Conservation (phyloP, 1,140 invertebrate species). For the Drosophila equinoxialis region DNA sequence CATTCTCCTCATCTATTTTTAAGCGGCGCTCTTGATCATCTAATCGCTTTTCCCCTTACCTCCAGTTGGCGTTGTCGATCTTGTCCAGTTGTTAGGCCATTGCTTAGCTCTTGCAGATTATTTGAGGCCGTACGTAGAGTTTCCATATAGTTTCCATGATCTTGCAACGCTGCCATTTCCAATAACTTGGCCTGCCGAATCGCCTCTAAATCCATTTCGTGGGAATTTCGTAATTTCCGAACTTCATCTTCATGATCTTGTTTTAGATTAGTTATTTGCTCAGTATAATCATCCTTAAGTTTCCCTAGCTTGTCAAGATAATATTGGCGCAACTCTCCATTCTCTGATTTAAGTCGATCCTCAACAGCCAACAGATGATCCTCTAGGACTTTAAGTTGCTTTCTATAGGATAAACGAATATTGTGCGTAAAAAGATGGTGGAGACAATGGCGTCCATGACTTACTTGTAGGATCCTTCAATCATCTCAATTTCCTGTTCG, state of each 20-base stretch:
- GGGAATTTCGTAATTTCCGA: slow-evolving; percentile 76
- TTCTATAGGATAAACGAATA: slow-evolving; percentile 62
- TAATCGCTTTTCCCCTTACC: slow-evolving; percentile 82
- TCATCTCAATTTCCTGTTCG: slow-evolving; percentile 84
- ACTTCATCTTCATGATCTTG: slow-evolving; percentile 82
- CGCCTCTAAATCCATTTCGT: slow-evolving; percentile 82
- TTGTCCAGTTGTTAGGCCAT: slow-evolving; percentile 70
- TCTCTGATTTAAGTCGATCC: slow-evolving; percentile 82
- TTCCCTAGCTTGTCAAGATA: slow-evolving; percentile 77
- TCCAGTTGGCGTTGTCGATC: slow-evolving; percentile 79
- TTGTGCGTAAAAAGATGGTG: not conserved
- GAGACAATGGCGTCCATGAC: not conserved
- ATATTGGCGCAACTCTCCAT: slow-evolving; percentile 67
- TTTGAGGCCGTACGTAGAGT: slow-evolving; percentile 82
- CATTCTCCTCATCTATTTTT: slow-evolving; percentile 82
- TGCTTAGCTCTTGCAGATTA: slow-evolving; percentile 75
- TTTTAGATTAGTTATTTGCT: slow-evolving; percentile 77
- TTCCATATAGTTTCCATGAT: slow-evolving; percentile 82
- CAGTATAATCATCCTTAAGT: slow-evolving; percentile 77
- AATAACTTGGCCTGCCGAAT: slow-evolving; percentile 82
- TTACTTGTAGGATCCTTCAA: slow-evolving; percentile 84
- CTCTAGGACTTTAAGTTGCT: slow-evolving; percentile 83
- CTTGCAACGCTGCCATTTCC: slow-evolving; percentile 80
- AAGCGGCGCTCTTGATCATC: slow-evolving; percentile 77
- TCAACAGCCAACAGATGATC: slow-evolving; percentile 82